phyloP scores from a whole-genome alignment of 2,113 vertebrate species.

The Hassar affinis region DNA sequence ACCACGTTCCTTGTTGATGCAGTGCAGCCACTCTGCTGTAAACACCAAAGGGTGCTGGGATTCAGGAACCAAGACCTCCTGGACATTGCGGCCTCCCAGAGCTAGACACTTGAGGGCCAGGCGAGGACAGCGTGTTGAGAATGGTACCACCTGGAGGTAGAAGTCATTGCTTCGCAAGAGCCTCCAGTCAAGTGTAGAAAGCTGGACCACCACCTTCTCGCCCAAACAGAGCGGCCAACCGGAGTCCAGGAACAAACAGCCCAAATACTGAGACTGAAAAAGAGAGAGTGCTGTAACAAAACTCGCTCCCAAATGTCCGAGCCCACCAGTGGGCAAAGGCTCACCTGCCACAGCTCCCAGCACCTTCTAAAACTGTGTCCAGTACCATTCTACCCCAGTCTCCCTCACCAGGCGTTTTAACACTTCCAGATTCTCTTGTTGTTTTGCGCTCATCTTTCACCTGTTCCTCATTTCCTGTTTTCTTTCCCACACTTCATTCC shows the following conservation, averaged over 20 bases:
- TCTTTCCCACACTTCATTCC: too few species aligned
- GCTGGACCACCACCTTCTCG: slow-evolving; percentile 84
- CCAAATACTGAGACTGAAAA: slow-evolving; percentile 84
- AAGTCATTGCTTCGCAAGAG: slow-evolving; percentile 85
- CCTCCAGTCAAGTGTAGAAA: slow-evolving; percentile 88
- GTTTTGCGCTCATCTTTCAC: too few species aligned
- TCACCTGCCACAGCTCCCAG: too few species aligned
- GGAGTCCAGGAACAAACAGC: slow-evolving; percentile 87
- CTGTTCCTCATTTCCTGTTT: too few species aligned
- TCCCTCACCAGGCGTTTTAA: too few species aligned
- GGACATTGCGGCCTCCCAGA: slow-evolving; percentile 80
- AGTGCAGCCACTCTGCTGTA: slow-evolving; percentile 87
- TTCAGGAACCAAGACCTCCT: slow-evolving; percentile 81
- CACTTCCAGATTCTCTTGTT: too few species aligned
- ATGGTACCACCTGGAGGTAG: slow-evolving; percentile 90
- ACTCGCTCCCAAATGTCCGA: neutral
- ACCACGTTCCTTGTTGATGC: slow-evolving; percentile 85
- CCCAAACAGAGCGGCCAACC: slow-evolving; percentile 87
- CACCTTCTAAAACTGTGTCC: too few species aligned
- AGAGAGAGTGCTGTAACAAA: neutral
- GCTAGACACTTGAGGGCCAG: slow-evolving; percentile 86
- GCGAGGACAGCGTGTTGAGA: slow-evolving; percentile 80
- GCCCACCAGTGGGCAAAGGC: too few species aligned
- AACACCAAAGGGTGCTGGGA: slow-evolving; percentile 85
- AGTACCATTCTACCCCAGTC: too few species aligned